phyloP scores from a whole-genome alignment of 2,797 vertebrate species.

The Columba guinea region DNA sequence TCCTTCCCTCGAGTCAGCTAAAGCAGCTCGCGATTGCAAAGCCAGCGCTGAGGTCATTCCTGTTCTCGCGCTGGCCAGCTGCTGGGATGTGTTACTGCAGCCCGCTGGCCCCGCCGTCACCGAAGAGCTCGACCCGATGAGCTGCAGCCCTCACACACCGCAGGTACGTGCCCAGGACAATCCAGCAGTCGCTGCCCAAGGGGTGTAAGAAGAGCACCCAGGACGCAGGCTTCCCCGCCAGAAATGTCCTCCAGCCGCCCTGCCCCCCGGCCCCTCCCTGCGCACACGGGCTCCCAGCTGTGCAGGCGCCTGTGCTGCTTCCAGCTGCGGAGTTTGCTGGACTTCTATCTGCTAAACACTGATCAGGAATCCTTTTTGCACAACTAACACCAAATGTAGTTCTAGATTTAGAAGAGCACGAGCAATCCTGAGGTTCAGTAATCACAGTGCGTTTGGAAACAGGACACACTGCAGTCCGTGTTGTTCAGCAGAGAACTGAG shows the following conservation, averaged over 20 bases:
- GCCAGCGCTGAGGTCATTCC: neutral
- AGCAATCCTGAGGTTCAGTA: neutral
- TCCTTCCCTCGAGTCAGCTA: neutral
- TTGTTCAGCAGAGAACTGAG: neutral
- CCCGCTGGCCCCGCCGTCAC: too few relatives aligned
- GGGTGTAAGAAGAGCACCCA: neutral
- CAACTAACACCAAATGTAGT: neutral
- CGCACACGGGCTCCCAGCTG: too few relatives aligned
- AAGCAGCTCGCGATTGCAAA: neutral
- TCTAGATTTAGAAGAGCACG: neutral
- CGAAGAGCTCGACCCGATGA: neutral
- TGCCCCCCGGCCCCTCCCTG: neutral
- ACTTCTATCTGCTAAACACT: neutral
- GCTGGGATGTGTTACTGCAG: neutral
- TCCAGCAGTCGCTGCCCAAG: neutral
- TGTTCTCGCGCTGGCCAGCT: neutral
- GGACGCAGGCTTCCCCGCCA: neutral
- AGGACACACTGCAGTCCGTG: neutral
- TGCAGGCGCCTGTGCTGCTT: neutral
- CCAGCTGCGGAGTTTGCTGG: neutral
- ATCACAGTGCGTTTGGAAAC: neutral
- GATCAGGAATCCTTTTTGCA: neutral
- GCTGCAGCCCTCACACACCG: neutral
- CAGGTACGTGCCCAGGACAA: neutral
- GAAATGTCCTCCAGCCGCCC: neutral